Evolutionary conservation across 2,888 invertebrate genomes (phyloP).

Genomic region (Campoplex capitator): DNA sequence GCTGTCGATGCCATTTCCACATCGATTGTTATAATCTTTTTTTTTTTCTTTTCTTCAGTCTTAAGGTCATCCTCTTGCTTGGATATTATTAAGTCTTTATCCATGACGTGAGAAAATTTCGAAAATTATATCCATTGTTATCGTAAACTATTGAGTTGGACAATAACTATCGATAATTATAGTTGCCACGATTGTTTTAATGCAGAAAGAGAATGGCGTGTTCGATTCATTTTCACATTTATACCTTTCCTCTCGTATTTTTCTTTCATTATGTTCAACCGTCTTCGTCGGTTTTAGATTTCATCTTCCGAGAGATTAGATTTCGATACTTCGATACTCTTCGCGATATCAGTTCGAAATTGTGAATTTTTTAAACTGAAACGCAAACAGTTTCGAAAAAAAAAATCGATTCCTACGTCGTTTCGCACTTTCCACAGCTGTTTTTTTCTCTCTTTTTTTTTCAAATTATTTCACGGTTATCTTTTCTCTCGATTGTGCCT

Average conservation of each 20-base stretch:
- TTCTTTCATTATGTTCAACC: neutral
- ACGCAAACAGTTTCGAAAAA: no score
- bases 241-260: neutral
- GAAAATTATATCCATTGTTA: slow-evolving; percentile 48
- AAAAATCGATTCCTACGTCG: neutral
- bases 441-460: neutral
- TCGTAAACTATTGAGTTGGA: neutral
- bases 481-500: neutral
- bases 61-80: slow-evolving; percentile 45
- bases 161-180: slow-evolving; percentile 25
- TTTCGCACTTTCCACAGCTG: neutral
- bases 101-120: slow-evolving; percentile 43
- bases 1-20: slow-evolving; percentile 34
- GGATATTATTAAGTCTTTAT: slow-evolving; percentile 27
- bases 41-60: slow-evolving; percentile 1
- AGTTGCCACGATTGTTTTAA: neutral
- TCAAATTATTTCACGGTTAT: neutral
- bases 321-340: neutral
- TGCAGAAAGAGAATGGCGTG: slow-evolving; percentile 8
- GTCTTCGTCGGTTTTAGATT: neutral
- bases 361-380: no score
- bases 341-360: no score
- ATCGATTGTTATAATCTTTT: slow-evolving; percentile 40
- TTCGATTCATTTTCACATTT: neutral
- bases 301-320: neutral